phyloP scores from a whole-genome alignment of 2,888 invertebrate genomes.

The Melanostoma scalare region DNA sequence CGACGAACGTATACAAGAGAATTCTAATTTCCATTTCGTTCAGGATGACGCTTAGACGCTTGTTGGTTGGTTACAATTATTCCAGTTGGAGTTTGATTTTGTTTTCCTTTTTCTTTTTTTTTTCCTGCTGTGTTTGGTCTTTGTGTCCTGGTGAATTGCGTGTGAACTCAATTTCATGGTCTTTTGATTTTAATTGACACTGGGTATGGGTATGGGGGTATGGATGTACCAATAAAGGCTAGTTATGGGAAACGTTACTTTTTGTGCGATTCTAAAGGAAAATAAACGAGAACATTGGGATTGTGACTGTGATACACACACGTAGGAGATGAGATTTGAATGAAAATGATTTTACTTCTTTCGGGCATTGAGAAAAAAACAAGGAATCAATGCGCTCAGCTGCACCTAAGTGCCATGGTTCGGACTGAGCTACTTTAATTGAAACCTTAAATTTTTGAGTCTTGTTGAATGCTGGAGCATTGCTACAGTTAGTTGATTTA shows the following conservation, averaged over 20 bases:
- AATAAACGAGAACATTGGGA: too few relatives aligned
- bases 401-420: too few relatives aligned
- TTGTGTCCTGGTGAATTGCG: slow-evolving; percentile 56
- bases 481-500: too few relatives aligned
- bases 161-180: slow-evolving; percentile 72
- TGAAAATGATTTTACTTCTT: too few relatives aligned
- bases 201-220: slow-evolving; percentile 6
- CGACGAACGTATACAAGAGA: slow-evolving; percentile 1
- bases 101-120: slow-evolving; percentile 13
- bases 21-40: slow-evolving; percentile 67
- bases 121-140: neutral
- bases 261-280: too few relatives aligned
- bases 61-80: slow-evolving; percentile 59
- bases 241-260: slow-evolving; percentile 24
- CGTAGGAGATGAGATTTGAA: too few relatives aligned
- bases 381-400: too few relatives aligned
- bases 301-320: too few relatives aligned
- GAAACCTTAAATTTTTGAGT: too few relatives aligned
- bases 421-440: too few relatives aligned
- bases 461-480: too few relatives aligned
- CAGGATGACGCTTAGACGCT: slow-evolving; percentile 61
- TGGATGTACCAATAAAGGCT: slow-evolving; percentile 25
- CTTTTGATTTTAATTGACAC: slow-evolving; percentile 71
- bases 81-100: slow-evolving; percentile 46
- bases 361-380: too few relatives aligned